A percentile compares a stretch with the other conserved stretches of the same genome.
phyloP scores from a whole-genome alignment of 1,140 invertebrate species.

The Nebria ingens region DNA sequence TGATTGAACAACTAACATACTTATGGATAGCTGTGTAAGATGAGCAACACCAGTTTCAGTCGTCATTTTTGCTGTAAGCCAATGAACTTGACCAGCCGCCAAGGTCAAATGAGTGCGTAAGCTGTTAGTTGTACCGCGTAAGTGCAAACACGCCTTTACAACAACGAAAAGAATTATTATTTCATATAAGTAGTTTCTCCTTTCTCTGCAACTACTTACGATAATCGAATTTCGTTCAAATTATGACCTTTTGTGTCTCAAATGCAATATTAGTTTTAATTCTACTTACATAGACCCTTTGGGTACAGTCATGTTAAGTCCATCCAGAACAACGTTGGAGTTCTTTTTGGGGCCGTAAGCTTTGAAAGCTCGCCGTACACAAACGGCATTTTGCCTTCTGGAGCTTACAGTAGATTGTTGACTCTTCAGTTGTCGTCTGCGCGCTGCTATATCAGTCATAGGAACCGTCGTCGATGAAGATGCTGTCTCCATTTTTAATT shows the following conservation, averaged over 20 bases:
- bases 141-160: neutral
- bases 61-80: too few relatives aligned
- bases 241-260: too few relatives aligned
- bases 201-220: too few relatives aligned
- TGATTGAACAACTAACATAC: too few relatives aligned
- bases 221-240: too few relatives aligned
- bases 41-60: too few relatives aligned
- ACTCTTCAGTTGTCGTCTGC: slow-evolving; percentile 18
- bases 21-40: too few relatives aligned
- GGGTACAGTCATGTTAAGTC: slow-evolving; percentile 81
- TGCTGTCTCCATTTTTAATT: neutral
- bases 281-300: slow-evolving; percentile 84
- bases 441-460: neutral
- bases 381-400: slow-evolving; percentile 67
- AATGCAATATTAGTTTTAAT: slow-evolving; percentile 5
- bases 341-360: slow-evolving; percentile 75
- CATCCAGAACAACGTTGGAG: slow-evolving; percentile 70
- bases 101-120: too few relatives aligned
- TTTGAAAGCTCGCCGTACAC: slow-evolving; percentile 75
- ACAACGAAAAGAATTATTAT: too few relatives aligned
- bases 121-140: too few relatives aligned
- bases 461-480: neutral
- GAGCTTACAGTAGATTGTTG: slow-evolving; percentile 63
- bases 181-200: too few relatives aligned
- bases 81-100: too few relatives aligned